Conservation (phyloP, 2,113 vertebrate genomes). For the Athene noctua region DNA sequence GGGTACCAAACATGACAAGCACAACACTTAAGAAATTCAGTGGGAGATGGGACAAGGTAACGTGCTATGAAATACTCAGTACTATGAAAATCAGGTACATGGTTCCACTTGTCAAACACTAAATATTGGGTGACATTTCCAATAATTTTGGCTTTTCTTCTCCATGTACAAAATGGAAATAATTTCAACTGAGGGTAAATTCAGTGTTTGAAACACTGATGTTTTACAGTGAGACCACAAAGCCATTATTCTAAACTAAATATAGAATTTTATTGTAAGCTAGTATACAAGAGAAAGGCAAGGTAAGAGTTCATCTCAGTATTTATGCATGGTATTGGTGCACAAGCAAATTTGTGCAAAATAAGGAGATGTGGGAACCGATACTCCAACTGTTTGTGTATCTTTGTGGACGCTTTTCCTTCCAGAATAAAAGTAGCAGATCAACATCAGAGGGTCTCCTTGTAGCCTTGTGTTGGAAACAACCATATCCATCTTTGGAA, state of each 20-base stretch:
- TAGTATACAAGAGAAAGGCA: neutral
- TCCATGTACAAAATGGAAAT: neutral
- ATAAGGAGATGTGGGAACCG: rapidly evolving
- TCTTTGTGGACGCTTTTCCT: neutral
- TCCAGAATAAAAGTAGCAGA: neutral
- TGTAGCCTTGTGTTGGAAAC: neutral
- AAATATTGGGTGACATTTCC: neutral
- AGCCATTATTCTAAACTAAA: neutral
- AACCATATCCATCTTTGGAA: conserved; percentile 39
- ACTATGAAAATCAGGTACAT: neutral
- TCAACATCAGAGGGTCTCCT: neutral
- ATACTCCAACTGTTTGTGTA: neutral
- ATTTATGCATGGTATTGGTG: rapidly evolving
- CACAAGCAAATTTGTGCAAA: neutral
- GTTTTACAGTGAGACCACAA: neutral
- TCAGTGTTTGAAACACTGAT: neutral
- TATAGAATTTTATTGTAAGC: neutral
- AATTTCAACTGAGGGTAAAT: neutral
- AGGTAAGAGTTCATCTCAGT: neutral
- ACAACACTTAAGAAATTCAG: neutral
- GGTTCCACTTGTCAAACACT: neutral
- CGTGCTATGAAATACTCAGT: neutral
- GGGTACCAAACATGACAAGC: neutral
- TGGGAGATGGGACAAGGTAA: neutral
- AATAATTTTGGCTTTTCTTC: neutral